These are phyloP conservation scores for Enteromius radiatus DNA, from an alignment of 2,797 vertebrate species.

Conservation along the genomic window DNA sequence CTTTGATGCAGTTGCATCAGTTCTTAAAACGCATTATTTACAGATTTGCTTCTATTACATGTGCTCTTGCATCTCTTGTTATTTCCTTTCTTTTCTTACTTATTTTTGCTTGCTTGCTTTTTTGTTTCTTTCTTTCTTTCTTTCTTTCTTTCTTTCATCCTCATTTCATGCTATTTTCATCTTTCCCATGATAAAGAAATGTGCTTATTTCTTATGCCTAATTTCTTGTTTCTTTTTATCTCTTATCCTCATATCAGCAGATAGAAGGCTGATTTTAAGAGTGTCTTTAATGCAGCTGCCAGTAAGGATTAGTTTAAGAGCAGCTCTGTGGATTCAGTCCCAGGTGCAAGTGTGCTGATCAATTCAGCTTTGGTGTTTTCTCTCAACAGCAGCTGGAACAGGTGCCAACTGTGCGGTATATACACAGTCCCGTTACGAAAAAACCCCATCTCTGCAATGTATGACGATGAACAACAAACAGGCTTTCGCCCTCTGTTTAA, in stretches of 20 bases:
- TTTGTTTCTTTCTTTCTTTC: too few species aligned
- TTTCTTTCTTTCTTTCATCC: neutral
- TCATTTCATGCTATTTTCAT: neutral
- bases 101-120: neutral
- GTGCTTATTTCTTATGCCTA: neutral
- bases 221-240: conserved; percentile 18
- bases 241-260: conserved; percentile 4
- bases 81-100: neutral
- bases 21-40: neutral
- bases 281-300: conserved; percentile 1
- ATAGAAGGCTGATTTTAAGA: neutral
- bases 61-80: neutral
- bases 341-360: conserved; percentile 49
- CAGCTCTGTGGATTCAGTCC: conserved; percentile 28
- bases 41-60: neutral
- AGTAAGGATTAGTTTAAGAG: conserved; percentile 43
- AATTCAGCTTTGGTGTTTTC: conserved; percentile 46
- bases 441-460: conserved; percentile 1
- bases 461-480: neutral
- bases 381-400: conserved; percentile 23
- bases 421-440: neutral
- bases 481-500: conserved; percentile 5
- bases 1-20: neutral
- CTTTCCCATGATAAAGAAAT: neutral
- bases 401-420: conserved; percentile 25